A percentile compares a stretch with the other conserved stretches of the same genome.
Conservation (phyloP, 2,797 vertebrate genomes). For the Vireo griseus region DNA sequence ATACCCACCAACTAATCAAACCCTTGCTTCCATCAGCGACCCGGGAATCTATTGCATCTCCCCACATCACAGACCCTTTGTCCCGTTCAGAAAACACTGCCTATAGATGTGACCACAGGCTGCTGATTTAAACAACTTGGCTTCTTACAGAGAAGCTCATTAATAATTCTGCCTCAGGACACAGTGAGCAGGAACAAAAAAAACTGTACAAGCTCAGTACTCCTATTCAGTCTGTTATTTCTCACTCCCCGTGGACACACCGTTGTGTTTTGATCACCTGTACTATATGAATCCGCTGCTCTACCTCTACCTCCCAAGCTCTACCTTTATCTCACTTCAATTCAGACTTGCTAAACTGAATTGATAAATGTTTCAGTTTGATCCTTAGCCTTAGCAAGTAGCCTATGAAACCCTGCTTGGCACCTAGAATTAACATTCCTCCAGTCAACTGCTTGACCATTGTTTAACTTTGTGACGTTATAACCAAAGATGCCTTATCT, state of each 20-base stretch:
- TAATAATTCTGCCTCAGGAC: background rate
- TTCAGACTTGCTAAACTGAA: background rate
- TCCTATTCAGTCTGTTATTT: background rate
- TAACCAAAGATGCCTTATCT: constrained; percentile 34
- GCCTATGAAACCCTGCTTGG: background rate
- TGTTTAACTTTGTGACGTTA: constrained; percentile 10
- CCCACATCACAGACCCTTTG: fast-evolving
- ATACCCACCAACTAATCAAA: background rate
- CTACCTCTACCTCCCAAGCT: background rate
- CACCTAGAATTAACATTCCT: background rate
- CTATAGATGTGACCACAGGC: background rate
- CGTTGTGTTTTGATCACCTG: background rate
- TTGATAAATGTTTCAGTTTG: background rate
- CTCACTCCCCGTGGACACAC: fast-evolving
- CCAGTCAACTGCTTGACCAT: background rate
- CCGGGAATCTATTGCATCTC: background rate
- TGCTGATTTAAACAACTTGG: background rate
- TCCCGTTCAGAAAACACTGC: background rate
- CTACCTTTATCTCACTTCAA: background rate
- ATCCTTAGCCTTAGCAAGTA: background rate
- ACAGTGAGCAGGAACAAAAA: background rate
- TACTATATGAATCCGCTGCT: background rate
- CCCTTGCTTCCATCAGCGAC: background rate
- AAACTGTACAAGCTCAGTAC: background rate
- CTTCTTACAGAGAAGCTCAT: background rate